Percentiles rank a stretch among this genome's conserved stretches.
Conservation (phyloP, 2,888 invertebrate genomes). For the Julus scanicus region DNA sequence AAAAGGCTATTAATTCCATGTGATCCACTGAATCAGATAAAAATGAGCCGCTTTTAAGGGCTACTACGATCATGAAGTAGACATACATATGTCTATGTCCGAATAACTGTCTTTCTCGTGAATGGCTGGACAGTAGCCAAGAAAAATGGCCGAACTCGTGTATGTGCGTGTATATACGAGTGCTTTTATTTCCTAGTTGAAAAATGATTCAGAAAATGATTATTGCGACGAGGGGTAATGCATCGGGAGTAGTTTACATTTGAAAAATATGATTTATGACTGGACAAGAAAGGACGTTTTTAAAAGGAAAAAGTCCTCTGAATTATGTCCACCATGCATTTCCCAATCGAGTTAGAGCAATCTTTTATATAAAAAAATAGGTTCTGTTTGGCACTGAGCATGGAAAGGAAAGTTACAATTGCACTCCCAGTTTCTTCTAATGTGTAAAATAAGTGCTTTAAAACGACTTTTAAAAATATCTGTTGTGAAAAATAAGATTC, state of each 20-base stretch:
- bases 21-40: constrained; percentile 42
- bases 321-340: constrained; percentile 1
- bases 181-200: constrained; percentile 4
- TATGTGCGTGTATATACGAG: neutral
- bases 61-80: constrained; percentile 9
- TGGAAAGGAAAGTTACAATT: too few relatives aligned
- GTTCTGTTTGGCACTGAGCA: neutral
- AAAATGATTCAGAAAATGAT: constrained; percentile 27
- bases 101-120: constrained; percentile 22
- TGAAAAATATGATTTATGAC: constrained; percentile 37
- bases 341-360: constrained; percentile 5
- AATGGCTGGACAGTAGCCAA: constrained; percentile 24
- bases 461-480: too few relatives aligned
- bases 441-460: too few relatives aligned
- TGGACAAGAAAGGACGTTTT: neutral
- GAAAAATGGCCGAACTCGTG: neutral
- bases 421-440: too few relatives aligned
- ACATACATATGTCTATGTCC: constrained; percentile 25
- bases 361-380: neutral
- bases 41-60: constrained; percentile 35
- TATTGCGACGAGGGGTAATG: constrained; percentile 42
- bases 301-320: neutral
- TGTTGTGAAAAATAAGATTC: too few relatives aligned
- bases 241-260: constrained; percentile 42
- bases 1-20: constrained; percentile 39